Base-by-base conservation (phyloP, 2,113 vertebrate species). In the Callocephalon fimbriatum region DNA sequence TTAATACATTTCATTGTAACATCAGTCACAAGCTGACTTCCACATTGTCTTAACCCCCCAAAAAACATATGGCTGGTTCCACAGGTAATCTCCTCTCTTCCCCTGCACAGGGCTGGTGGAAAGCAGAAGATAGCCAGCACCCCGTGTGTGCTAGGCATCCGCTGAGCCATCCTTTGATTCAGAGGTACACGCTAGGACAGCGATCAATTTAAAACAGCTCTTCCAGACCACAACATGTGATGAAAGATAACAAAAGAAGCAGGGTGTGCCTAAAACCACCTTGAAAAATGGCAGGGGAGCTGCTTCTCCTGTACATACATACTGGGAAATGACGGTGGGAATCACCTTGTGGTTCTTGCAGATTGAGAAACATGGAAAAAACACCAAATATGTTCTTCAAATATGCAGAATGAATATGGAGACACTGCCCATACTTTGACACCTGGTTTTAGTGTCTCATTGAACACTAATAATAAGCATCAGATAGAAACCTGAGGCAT, bases 241-340 rank as follows among this genome's bases (percentile, higher is more conserved):
- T 35, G 31, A 87, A 77, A 56, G 37, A n/a, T 19, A 47, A 62
- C 77, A 19, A 45, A 23, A 63, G 66, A n/a, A 87, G 44, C 66
- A 47, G 19, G 42, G 6, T 53, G 38, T 77, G 70, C 37, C 59
- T 37, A 40, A 81, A 95, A 53, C 3, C n/a, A 15, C 53, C 53
- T 48, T 18, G 42, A 42, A 56, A 72, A 79, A 47, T 6, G 42
- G 7, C 50, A 68, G 15, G 4, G 20, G 59, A 86, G 31, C 58
- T 16, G 65, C 51, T 61, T 47, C 75, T 26, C 17, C 47, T 29
- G 53, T 16, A 7, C 5, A 0, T 12, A 8, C 0, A 0, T 14
- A 14, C n/a, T 23, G 7, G 25, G 47, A n/a, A 47, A 51, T 4
- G 19, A 62, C 8, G 20, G 47, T 0, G 3, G 26, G 48, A 47